phyloP scores from a whole-genome alignment of 2,113 vertebrate species.

The Melanostigma gelatinosum region DNA sequence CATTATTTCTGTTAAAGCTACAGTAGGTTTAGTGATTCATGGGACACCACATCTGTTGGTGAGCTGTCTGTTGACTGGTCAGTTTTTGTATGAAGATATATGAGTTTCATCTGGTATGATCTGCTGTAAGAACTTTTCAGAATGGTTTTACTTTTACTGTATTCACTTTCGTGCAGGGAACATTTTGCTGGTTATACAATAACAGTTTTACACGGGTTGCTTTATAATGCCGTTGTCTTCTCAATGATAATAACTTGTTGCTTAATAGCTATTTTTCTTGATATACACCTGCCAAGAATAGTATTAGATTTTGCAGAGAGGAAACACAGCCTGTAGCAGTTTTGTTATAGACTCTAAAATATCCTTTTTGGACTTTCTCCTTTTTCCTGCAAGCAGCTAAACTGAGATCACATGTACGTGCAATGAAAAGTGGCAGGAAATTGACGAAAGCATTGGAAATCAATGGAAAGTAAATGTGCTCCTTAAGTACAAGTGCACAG shows the following conservation, averaged over 20 bases:
- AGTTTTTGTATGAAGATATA: slow-evolving; percentile 34
- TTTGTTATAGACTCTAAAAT: slow-evolving; percentile 57
- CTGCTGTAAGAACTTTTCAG: slow-evolving; percentile 12
- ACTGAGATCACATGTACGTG: slow-evolving; percentile 96
- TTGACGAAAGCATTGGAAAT: slow-evolving; percentile 99
- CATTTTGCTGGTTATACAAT: slow-evolving; percentile 1
- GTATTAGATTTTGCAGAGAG: slow-evolving; percentile 35
- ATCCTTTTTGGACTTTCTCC: slow-evolving; percentile 77
- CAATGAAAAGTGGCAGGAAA: slow-evolving; percentile 99
- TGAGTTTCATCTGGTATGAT: slow-evolving; percentile 49
- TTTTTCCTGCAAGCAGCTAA: slow-evolving; percentile 89
- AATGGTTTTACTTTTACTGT: slow-evolving; percentile 15
- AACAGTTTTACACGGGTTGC: slow-evolving; percentile 19
- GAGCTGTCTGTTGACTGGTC: slow-evolving; percentile 51
- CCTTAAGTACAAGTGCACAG: slow-evolving; percentile 99
- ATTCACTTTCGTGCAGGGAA: neutral
- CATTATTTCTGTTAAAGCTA: slow-evolving; percentile 40
- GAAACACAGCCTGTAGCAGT: slow-evolving; percentile 34
- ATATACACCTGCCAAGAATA: slow-evolving; percentile 31
- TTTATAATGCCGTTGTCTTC: neutral
- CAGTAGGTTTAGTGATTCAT: slow-evolving; percentile 40
- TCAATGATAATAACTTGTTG: slow-evolving; percentile 32
- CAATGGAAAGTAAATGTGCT: slow-evolving; percentile 99
- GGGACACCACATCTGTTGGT: slow-evolving; percentile 60
- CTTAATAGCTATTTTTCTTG: slow-evolving; percentile 32